Evolutionary conservation across 2,113 vertebrate genomes (phyloP).

Genomic region (Lophura nycthemera): DNA sequence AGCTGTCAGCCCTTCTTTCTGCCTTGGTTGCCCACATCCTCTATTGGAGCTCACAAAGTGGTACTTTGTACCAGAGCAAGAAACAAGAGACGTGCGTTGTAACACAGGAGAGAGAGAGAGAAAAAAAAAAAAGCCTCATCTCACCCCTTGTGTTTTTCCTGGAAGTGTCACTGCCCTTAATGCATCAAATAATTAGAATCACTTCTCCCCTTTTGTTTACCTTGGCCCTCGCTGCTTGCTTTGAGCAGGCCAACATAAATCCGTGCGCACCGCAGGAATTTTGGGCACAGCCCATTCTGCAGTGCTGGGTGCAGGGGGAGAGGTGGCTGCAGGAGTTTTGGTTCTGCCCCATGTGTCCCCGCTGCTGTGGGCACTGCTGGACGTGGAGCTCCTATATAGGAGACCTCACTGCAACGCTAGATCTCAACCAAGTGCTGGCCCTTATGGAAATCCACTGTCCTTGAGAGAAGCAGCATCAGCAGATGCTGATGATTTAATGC

Average conservation of each 20-base stretch:
- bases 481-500: background rate
- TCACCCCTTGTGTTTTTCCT: conserved; percentile 9
- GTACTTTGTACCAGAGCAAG: background rate
- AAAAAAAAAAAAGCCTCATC: background rate
- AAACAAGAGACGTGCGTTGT: background rate
- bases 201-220: conserved; percentile 40
- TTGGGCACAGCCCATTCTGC: background rate
- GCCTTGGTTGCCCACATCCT: background rate
- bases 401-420: too few relatives aligned
- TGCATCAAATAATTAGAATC: background rate
- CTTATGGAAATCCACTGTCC: background rate
- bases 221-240: background rate
- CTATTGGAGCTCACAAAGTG: background rate
- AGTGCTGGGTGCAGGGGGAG: background rate
- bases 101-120: background rate
- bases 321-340: background rate
- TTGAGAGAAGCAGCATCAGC: background rate
- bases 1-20: background rate
- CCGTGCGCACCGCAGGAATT: background rate
- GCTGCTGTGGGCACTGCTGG: accelerated
- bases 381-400: background rate
- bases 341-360: background rate
- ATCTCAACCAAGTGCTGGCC: accelerated
- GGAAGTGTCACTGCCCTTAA: background rate
- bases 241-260: conserved; percentile 35